Evolutionary conservation across 1,140 invertebrate species (phyloP).

Genomic region (Diachasma alloeum): DNA sequence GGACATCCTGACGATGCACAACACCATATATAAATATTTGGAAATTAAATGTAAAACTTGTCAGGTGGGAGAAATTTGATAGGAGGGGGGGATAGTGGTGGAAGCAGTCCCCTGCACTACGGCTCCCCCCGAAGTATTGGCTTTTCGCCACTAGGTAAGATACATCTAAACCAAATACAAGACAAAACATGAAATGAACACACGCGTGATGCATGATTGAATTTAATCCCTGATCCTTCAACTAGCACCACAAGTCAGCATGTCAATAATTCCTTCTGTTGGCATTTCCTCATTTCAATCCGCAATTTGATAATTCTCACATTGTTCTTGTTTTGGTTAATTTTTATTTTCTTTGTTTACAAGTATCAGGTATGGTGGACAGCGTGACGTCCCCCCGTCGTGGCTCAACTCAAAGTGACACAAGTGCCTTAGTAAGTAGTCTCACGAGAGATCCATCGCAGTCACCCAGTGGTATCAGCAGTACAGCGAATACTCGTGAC

Average conservation of each 20-base stretch:
- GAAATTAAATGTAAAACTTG: slow-evolving; percentile 50
- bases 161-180: slow-evolving; percentile 25
- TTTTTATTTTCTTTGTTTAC: slow-evolving; percentile 30
- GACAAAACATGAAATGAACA: background rate
- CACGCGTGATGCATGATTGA: background rate
- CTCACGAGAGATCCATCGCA: slow-evolving; percentile 70
- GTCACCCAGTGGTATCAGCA: slow-evolving; percentile 66
- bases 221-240: background rate
- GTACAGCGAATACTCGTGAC: slow-evolving; percentile 67
- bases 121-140: slow-evolving; percentile 69
- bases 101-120: slow-evolving; percentile 66
- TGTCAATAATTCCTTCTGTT: background rate
- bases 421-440: slow-evolving; percentile 72
- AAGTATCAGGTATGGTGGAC: slow-evolving; percentile 62
- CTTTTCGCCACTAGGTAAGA: slow-evolving; percentile 69
- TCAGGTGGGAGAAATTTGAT: slow-evolving; percentile 60
- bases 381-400: slow-evolving; percentile 62
- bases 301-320: background rate
- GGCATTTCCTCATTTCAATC: too few relatives aligned
- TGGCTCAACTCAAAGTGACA: slow-evolving; percentile 72
- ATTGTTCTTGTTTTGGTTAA: background rate
- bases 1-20: background rate
- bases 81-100: slow-evolving; percentile 63
- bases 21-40: slow-evolving; percentile 32
- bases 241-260: background rate